Evolutionary conservation across 2,888 invertebrate species (phyloP).

Genomic region (Bhutanitis thaidina): DNA sequence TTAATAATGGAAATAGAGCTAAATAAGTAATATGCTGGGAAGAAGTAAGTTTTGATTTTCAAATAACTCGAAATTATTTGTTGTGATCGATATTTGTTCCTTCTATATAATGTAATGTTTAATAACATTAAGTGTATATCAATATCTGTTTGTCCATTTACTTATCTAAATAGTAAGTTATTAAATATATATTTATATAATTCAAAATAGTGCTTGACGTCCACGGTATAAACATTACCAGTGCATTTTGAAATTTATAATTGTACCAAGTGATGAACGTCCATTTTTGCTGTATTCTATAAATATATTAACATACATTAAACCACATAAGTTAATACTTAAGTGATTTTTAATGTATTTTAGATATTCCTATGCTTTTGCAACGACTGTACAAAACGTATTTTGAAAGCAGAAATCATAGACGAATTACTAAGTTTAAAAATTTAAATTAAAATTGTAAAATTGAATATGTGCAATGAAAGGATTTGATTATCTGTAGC

Average conservation of each 20-base stretch:
- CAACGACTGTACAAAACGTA: slow-evolving; percentile 17
- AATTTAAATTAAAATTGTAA: slow-evolving; percentile 8
- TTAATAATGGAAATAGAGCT: too few species aligned
- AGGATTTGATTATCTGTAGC: slow-evolving; percentile 16
- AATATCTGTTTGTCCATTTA: not conserved
- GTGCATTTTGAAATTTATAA: slow-evolving; percentile 23
- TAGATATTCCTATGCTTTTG: slow-evolving; percentile 15
- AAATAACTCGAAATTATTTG: too few species aligned
- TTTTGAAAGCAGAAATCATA: slow-evolving; percentile 1
- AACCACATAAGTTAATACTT: not conserved
- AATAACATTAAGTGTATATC: not conserved
- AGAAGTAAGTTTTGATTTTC: too few species aligned
- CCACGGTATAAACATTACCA: slow-evolving; percentile 9
- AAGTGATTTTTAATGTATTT: slow-evolving; percentile 19
- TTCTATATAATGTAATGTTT: not conserved
- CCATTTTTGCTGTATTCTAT: slow-evolving; percentile 40
- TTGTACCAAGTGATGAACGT: slow-evolving; percentile 40
- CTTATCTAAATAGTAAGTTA: not conserved
- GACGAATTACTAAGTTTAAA: slow-evolving; percentile 9
- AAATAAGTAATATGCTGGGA: too few species aligned
- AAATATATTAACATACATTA: not conserved
- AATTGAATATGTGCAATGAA: slow-evolving; percentile 13
- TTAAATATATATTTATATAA: slow-evolving; percentile 1
- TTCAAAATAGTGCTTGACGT: slow-evolving; percentile 15
- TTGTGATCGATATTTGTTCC: not conserved